phyloP scores from a whole-genome alignment of 2,113 vertebrate species.

The Sciurus niger region DNA sequence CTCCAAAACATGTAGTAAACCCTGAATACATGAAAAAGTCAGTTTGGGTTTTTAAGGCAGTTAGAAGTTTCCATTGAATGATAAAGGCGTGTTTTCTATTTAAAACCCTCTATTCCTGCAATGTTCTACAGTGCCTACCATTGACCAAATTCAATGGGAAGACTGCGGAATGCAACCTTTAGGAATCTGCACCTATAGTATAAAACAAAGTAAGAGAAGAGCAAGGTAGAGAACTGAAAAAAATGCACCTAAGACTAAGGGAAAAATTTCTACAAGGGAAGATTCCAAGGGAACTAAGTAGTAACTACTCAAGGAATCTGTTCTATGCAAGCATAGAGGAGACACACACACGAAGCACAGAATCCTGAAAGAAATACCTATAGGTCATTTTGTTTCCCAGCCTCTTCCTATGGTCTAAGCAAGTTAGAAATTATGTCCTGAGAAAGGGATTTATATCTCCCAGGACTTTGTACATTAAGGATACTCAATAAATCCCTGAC shows the following conservation, averaged over 20 bases:
- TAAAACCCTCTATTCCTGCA: neutral
- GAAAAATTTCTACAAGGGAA: neutral
- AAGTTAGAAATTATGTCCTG: neutral
- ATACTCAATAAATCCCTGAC: neutral
- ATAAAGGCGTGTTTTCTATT: neutral
- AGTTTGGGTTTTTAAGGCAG: neutral
- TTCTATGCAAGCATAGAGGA: neutral
- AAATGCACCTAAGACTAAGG: neutral
- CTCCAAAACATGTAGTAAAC: neutral
- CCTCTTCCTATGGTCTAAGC: neutral
- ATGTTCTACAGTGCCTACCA: neutral
- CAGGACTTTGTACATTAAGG: neutral
- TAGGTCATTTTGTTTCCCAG: neutral
- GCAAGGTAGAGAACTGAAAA: neutral
- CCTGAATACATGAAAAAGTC: neutral
- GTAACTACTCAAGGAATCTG: neutral
- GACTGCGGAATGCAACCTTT: neutral
- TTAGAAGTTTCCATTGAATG: neutral
- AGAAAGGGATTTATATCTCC: neutral
- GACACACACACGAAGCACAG: neutral
- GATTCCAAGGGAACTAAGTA: neutral
- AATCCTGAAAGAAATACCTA: neutral
- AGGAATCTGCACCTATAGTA: too few relatives aligned
- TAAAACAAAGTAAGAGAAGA: neutral
- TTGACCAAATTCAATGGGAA: neutral